Percentiles rank a stretch among this genome's conserved stretches.
These are phyloP conservation scores for Idaea biselata DNA, from an alignment of 2,888 invertebrate species.

Conservation along the genomic window DNA sequence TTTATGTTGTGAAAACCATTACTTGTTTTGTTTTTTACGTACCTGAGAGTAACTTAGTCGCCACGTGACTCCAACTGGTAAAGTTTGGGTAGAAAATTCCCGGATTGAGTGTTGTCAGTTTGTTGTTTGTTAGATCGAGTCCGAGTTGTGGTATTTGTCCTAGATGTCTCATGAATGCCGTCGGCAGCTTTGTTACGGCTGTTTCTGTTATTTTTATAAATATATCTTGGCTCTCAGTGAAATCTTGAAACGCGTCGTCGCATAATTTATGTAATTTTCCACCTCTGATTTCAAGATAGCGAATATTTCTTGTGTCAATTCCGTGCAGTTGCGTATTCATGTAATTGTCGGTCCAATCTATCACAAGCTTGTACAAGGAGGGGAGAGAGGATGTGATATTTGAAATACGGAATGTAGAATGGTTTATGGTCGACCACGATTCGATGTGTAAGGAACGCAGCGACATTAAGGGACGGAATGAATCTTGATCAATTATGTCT, in stretches of 20 bases:
- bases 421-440: slow-evolving; percentile 88
- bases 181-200: slow-evolving; percentile 88
- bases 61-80: slow-evolving; percentile 92
- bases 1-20: slow-evolving; percentile 5
- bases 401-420: slow-evolving; percentile 84
- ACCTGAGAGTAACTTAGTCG: slow-evolving; percentile 92
- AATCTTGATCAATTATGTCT: slow-evolving; percentile 87
- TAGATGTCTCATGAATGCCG: slow-evolving; percentile 88
- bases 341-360: slow-evolving; percentile 87
- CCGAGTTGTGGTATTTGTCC: slow-evolving; percentile 89
- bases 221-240: slow-evolving; percentile 87
- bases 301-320: slow-evolving; percentile 88
- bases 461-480: slow-evolving; percentile 85
- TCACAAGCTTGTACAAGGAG: slow-evolving; percentile 86
- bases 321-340: slow-evolving; percentile 89
- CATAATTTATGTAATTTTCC: slow-evolving; percentile 85
- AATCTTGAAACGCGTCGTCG: slow-evolving; percentile 88
- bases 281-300: slow-evolving; percentile 90
- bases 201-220: slow-evolving; percentile 89
- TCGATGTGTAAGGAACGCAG: slow-evolving; percentile 86
- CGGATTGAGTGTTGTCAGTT: slow-evolving; percentile 88
- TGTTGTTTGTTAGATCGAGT: slow-evolving; percentile 90
- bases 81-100: slow-evolving; percentile 93
- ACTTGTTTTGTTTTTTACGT: slow-evolving; percentile 37
- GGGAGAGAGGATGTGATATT: slow-evolving; percentile 86